Percentiles rank a stretch among this genome's conserved stretches.
Conservation (phyloP, 2,113 vertebrate species). For the Daboia siamensis region DNA sequence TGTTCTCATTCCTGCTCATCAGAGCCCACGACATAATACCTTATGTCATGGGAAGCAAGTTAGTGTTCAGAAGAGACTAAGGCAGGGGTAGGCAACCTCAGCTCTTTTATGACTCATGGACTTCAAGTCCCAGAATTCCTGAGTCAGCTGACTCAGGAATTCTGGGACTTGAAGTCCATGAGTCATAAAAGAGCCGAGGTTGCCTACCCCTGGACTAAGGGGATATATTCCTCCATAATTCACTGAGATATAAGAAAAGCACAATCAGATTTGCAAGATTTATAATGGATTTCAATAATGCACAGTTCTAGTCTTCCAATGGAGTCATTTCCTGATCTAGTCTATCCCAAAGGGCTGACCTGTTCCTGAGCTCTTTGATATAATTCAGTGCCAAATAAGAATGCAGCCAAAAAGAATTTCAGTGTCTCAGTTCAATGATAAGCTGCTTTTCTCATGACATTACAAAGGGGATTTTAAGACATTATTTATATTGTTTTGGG, state of each 20-base stretch:
- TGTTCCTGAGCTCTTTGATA: neutral
- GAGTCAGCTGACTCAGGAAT: too few relatives aligned
- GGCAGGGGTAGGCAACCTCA: too few relatives aligned
- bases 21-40: too few relatives aligned
- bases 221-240: neutral
- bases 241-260: neutral
- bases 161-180: too few relatives aligned
- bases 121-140: too few relatives aligned
- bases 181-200: too few relatives aligned
- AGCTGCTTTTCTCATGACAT: neutral
- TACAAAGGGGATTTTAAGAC: neutral
- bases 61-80: neutral
- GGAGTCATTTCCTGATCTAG: neutral
- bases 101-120: too few relatives aligned
- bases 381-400: neutral
- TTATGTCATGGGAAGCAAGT: neutral
- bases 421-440: neutral
- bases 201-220: neutral
- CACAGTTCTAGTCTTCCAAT: neutral
- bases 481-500: neutral
- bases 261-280: neutral
- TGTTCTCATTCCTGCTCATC: too few relatives aligned
- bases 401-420: neutral
- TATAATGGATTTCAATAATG: neutral
- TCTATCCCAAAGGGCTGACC: neutral